Base-by-base conservation (phyloP, 2,797 vertebrate species). In the Pristis pectinata region DNA sequence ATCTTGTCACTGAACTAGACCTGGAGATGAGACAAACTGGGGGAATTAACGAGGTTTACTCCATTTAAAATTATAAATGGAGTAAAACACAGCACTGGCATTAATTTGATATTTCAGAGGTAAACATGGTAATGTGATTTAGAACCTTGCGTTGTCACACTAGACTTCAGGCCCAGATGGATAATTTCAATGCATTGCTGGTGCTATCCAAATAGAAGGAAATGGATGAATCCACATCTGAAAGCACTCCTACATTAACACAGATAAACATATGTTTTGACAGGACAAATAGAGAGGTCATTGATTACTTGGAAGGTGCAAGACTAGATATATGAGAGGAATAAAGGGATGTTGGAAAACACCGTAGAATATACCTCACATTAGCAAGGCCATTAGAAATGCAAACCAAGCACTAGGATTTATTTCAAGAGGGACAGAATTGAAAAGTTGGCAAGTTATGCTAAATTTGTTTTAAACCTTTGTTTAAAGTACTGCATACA, bases 131-230 rank as follows among this genome's bases (percentile, higher is more conserved):
- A 85, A 56, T 53, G 24, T 11, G 44, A 83, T 83, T 44, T 27
- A 8, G 24, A 49, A 83, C 1, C 11, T 49, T 24, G 22, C 80
- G 83, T 24, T 70, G 24, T 2, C 24, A 70, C 44, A 30, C 49
- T 53, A 83, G 8, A 37, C 61, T 64, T 61, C 15, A 91, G 13
- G 53, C 85, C 34, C 3, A 61, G 85, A 34, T 27, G 61, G 85
- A 91, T 91, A 64, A 91, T 61, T 64, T 56, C 59, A 91, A 91
- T 41, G 87, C 13, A 37, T 91, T 64, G 30, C 87, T 41, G n/a
- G 41, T 37, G 87, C 27, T 27, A 24, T 27, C 53, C 91, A 89
- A 87, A 59, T 24, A 64, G 34, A 41, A 34, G 64, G 30, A 1
- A 59, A 30, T 61, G 30, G 37, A 91, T 59, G 59, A 9, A 64